Evolutionary conservation across 2,113 vertebrate species (phyloP), one percentile per base, ranked within the genome.

Genomic region (Mustela lutreola): DNA sequence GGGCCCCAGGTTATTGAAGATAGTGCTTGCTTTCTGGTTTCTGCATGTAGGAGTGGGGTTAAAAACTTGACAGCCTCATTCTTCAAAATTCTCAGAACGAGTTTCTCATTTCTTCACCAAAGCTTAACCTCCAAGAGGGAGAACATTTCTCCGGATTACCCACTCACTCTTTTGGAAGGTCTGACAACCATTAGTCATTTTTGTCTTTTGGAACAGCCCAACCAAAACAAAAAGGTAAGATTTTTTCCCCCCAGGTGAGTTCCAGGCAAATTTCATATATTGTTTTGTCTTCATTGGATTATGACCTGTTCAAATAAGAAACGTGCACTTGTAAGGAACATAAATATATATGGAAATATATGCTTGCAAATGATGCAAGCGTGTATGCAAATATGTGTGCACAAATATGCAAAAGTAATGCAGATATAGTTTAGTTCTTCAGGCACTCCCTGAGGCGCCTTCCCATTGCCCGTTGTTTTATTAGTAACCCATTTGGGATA

Each of bases 71-170:
- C 78, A 36, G 45, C 31, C 67, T 78, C 53, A 4, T 75, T 75
- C 28, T 83, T 71, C 26, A 88, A 94, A 81, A 28, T 84, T 88
- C 94, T 97, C 91, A 88, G 95, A 96, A 80, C 26, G 1, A 2
- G 3, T 86, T 70, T 94, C 36, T 90, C 7, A 0, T 58, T 39
- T 89, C 67, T n/a, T 18, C 24, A 12, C 89, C 78, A 92, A 97
- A 99, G 99, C 95, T 89, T 98, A 16, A 98, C 98, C 97, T 98
- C 98, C 45, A 99, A 99, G 98, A 99, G 98, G 96, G 99, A 99
- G 98, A 99, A 99, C 96, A 99, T 99, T 92, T 99, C 99, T 0
- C 99, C 99, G 36, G 99, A 99, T 98, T 99, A 99, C 91, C 99
- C 99, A 28, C 98, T 99, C 50, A 99, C 99, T 39, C 99, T 99